Evolutionary conservation across 2,113 vertebrate genomes (phyloP).

Genomic region (Gallinago jamesoni): DNA sequence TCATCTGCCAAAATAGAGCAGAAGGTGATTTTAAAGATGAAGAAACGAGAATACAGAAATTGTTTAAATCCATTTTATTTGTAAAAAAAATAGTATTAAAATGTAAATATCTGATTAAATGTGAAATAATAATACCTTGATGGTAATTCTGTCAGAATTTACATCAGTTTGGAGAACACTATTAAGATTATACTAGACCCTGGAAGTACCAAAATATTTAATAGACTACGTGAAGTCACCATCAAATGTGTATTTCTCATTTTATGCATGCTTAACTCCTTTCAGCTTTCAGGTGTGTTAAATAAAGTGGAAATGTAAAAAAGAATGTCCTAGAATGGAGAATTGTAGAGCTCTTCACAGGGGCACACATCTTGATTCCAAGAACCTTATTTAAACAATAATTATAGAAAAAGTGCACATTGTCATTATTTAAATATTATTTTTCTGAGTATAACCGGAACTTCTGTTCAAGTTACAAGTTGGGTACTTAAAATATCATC

Average conservation of each 20-base stretch:
- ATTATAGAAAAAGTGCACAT: background rate
- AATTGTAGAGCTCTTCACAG: background rate
- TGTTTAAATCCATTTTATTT: background rate
- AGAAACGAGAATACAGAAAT: background rate
- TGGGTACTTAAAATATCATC: background rate
- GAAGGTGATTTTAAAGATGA: background rate
- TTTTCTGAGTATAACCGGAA: background rate
- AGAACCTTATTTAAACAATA: background rate
- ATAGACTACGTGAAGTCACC: background rate
- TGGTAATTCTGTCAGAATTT: background rate
- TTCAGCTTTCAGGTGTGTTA: background rate
- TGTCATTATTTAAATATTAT: background rate
- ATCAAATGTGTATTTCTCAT: background rate
- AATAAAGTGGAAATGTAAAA: background rate
- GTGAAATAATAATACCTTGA: background rate
- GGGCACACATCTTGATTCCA: background rate
- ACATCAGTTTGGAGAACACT: background rate
- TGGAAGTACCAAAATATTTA: background rate
- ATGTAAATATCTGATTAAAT: background rate
- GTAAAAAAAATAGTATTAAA: background rate
- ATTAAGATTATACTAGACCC: background rate
- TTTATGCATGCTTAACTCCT: background rate
- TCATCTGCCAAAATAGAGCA: background rate
- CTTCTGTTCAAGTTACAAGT: background rate
- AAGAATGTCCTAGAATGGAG: background rate